A percentile compares a stretch with the other conserved stretches of the same genome.
These are phyloP conservation scores for Camponotus fellah DNA, from an alignment of 2,888 invertebrate genomes.

Conservation along the genomic window DNA sequence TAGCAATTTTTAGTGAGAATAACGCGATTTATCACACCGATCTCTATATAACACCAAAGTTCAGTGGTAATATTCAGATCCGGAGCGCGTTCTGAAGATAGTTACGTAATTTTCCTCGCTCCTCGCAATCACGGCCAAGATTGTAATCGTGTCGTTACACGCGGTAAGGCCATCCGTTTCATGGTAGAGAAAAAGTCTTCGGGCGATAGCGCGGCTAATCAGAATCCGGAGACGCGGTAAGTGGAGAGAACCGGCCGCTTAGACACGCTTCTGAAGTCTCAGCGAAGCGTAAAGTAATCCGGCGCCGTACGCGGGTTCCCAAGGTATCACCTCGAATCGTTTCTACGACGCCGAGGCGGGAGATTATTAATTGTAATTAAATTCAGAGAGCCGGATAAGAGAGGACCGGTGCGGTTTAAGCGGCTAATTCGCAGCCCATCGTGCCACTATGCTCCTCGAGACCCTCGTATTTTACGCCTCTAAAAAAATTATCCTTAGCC, in stretches of 20 bases:
- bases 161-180: conserved; percentile 52
- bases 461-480: conserved; percentile 45
- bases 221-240: conserved; percentile 54
- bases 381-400: conserved; percentile 79
- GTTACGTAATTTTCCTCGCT: conserved; percentile 37
- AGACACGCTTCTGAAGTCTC: conserved; percentile 72
- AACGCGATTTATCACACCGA: conserved; percentile 41
- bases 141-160: conserved; percentile 61
- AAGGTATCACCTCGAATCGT: conserved; percentile 77
- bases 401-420: conserved; percentile 72
- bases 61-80: conserved; percentile 43
- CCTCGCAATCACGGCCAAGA: conserved; percentile 39
- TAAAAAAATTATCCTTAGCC: conserved; percentile 46
- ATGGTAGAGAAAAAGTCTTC: conserved; percentile 57
- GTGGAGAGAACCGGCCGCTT: conserved; percentile 57
- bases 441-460: conserved; percentile 37
- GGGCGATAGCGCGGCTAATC: conserved; percentile 64
- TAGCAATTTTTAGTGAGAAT: conserved; percentile 41
- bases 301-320: conserved; percentile 77
- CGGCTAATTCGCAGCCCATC: conserved; percentile 74
- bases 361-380: conserved; percentile 83
- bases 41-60: conserved; percentile 30
- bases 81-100: conserved; percentile 11
- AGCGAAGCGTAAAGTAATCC: conserved; percentile 79
- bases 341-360: conserved; percentile 71